Percentiles rank a stretch among this genome's conserved stretches.
Evolutionary conservation across 2,113 vertebrate species (phyloP).

Genomic region (Stictonetta naevosa): DNA sequence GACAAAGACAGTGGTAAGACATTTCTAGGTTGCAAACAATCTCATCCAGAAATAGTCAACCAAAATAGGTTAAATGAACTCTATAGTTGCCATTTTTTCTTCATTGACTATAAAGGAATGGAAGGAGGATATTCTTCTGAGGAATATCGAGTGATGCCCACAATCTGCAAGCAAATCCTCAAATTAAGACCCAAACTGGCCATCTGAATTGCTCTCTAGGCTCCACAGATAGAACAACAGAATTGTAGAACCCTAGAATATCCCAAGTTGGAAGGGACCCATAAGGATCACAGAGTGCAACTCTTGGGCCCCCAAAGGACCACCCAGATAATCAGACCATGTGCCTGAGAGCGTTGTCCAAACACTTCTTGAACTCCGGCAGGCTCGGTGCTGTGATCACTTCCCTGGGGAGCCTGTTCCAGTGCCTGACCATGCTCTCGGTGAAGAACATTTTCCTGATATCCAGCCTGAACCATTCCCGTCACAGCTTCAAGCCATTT

Average conservation of each 20-base stretch:
- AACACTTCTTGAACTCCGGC: too few species aligned
- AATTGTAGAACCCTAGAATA: background rate
- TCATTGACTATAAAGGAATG: background rate
- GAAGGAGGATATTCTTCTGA: background rate
- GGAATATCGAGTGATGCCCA: background rate
- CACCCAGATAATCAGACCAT: too few species aligned
- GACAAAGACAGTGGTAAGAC: background rate
- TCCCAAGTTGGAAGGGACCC: background rate
- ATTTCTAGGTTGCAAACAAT: slow-evolving; percentile 26
- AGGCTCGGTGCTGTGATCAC: too few species aligned
- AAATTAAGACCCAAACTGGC: background rate
- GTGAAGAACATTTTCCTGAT: too few species aligned
- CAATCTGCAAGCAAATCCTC: background rate
- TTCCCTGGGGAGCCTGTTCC: too few species aligned
- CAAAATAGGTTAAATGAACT: slow-evolving; percentile 29
- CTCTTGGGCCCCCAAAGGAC: too few species aligned
- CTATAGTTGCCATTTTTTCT: background rate
- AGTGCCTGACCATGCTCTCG: too few species aligned
- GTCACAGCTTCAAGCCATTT: too few species aligned
- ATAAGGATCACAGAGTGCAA: background rate
- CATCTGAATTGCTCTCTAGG: background rate
- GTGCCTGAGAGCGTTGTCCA: too few species aligned
- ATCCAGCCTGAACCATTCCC: too few species aligned
- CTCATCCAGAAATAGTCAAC: background rate
- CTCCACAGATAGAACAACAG: background rate